Conservation (phyloP, 2,888 invertebrate genomes). For the Tupiocoris notatus region DNA sequence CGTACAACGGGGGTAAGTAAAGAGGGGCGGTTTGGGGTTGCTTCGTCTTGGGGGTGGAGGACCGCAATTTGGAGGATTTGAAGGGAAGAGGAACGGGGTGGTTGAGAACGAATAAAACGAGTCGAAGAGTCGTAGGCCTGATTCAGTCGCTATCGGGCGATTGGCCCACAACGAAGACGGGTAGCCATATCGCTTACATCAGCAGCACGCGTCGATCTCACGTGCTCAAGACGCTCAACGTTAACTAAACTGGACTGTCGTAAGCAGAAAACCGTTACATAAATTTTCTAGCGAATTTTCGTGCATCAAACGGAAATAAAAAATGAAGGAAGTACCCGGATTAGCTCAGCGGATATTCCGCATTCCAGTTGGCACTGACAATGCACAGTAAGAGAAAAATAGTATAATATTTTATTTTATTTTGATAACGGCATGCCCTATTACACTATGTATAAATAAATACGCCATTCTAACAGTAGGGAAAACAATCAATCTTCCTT, state of each 20-base stretch:
- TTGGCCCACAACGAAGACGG: background rate
- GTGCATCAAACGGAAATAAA: too few species aligned
- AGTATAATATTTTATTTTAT: too few species aligned
- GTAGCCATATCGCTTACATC: background rate
- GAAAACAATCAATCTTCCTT: too few species aligned
- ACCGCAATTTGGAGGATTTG: background rate
- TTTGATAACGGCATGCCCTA: too few species aligned
- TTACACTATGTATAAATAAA: too few species aligned
- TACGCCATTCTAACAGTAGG: too few species aligned
- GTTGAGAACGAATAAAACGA: background rate
- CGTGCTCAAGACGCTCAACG: background rate
- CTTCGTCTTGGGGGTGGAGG: background rate
- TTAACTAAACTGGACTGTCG: too few species aligned
- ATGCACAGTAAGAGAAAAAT: too few species aligned
- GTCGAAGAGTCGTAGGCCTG: background rate
- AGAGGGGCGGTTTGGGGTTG: background rate
- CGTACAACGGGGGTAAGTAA: conserved; percentile 2
- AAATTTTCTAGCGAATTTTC: background rate
- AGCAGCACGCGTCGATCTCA: background rate
- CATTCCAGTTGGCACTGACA: too few species aligned
- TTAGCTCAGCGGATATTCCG: too few species aligned
- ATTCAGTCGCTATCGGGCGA: background rate
- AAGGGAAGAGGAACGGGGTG: background rate
- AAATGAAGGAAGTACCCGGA: too few species aligned
- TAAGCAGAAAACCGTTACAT: background rate